A percentile compares a stretch with the other conserved stretches of the same genome.
Evolutionary conservation across 2,797 vertebrate genomes (phyloP).

Genomic region (Acanthis flammea): DNA sequence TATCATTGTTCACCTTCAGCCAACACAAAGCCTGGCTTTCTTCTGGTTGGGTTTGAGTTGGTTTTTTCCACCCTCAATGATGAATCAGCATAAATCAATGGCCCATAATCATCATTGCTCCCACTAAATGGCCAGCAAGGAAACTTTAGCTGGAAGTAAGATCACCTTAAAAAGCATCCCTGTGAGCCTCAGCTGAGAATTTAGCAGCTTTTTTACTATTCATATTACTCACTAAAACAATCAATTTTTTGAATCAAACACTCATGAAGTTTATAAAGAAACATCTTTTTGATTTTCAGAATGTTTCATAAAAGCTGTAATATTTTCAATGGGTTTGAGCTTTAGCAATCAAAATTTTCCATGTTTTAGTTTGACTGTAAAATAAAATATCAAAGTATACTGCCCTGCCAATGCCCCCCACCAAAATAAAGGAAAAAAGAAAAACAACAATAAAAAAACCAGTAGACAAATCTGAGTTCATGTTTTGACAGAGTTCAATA

Average conservation of each 20-base stretch:
- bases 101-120: neutral
- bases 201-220: neutral
- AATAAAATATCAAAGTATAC: neutral
- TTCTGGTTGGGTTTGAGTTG: neutral
- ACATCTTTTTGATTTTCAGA: neutral
- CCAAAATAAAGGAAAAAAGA: too few species aligned
- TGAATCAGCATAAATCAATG: neutral
- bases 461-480: neutral
- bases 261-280: neutral
- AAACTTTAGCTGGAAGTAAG: neutral
- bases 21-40: neutral
- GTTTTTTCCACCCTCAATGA: fast-evolving
- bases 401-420: neutral
- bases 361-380: neutral
- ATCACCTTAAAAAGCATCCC: neutral
- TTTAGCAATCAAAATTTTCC: neutral
- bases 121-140: neutral
- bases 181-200: neutral
- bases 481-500: neutral
- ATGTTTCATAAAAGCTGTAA: neutral
- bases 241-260: neutral
- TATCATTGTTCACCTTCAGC: neutral
- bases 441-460: too few species aligned
- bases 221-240: neutral
- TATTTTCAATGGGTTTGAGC: neutral